phyloP scores from a whole-genome alignment of 2,113 vertebrate genomes.

The Agapornis roseicollis region DNA sequence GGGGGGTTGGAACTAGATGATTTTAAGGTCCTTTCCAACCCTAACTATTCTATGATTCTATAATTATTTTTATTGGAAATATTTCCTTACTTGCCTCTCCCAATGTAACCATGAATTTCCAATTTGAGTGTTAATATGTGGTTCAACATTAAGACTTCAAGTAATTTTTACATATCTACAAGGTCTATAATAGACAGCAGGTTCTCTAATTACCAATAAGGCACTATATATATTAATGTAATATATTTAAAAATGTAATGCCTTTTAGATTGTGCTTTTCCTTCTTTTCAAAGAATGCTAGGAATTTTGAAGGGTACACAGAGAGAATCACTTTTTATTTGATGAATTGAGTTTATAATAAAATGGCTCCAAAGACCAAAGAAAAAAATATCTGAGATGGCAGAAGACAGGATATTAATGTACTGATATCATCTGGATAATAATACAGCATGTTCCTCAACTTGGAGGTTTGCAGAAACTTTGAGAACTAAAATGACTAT shows the following conservation, averaged over 20 bases:
- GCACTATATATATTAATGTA: neutral
- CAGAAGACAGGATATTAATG: slow-evolving; percentile 62
- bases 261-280: neutral
- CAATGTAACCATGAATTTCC: neutral
- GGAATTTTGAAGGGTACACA: neutral
- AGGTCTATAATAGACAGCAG: neutral
- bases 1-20: too few relatives aligned
- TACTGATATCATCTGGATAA: slow-evolving; percentile 53
- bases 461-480: slow-evolving; percentile 18
- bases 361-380: slow-evolving; percentile 14
- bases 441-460: slow-evolving; percentile 29
- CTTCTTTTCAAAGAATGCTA: neutral
- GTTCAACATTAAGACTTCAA: neutral
- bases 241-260: neutral
- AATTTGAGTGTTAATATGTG: neutral
- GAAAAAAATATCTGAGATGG: slow-evolving; percentile 17
- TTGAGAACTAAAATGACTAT: neutral
- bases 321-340: neutral
- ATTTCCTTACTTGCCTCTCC: neutral
- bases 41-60: too few relatives aligned
- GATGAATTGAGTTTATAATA: slow-evolving; percentile 21
- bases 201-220: neutral
- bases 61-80: neutral
- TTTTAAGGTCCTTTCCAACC: too few relatives aligned
- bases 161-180: neutral